A percentile compares a stretch with the other conserved stretches of the same genome.
Conservation (phyloP, 1,140 invertebrate genomes). For the Rhynchophorus ferrugineus region DNA sequence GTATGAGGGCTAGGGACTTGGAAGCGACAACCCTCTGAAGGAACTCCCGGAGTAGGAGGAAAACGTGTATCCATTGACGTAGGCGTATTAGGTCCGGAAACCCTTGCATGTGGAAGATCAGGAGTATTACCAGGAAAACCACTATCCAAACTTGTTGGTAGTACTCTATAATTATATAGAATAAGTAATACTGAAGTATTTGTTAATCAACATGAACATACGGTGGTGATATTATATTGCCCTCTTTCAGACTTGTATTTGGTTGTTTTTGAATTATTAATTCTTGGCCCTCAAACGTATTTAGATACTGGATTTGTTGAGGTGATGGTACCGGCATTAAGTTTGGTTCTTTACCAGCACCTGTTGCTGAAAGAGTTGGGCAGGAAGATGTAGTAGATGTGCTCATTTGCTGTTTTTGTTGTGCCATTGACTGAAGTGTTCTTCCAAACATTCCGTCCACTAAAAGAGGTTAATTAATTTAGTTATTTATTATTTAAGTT, state of each 20-base stretch:
- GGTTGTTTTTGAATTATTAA: slow-evolving; percentile 94
- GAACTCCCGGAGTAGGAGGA: slow-evolving; percentile 37
- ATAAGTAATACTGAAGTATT: neutral
- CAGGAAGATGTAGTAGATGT: slow-evolving; percentile 37
- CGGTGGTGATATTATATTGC: slow-evolving; percentile 41
- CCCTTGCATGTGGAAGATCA: slow-evolving; percentile 35
- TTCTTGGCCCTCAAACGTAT: slow-evolving; percentile 93
- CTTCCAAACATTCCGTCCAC: slow-evolving; percentile 74
- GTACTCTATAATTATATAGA: slow-evolving; percentile 29
- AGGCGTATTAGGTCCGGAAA: slow-evolving; percentile 44
- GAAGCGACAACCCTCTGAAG: slow-evolving; percentile 40
- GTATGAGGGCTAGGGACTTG: slow-evolving; percentile 45
- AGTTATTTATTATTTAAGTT: too few species aligned
- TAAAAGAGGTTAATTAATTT: too few species aligned
- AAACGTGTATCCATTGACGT: slow-evolving; percentile 42
- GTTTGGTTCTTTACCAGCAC: slow-evolving; percentile 65
- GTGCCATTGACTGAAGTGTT: slow-evolving; percentile 68
- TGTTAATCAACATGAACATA: slow-evolving; percentile 28
- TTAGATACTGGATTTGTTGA: slow-evolving; percentile 92
- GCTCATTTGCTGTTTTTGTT: slow-evolving; percentile 59
- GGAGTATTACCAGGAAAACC: slow-evolving; percentile 33
- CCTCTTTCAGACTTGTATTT: slow-evolving; percentile 72
- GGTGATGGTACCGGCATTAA: slow-evolving; percentile 93
- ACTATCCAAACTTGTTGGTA: slow-evolving; percentile 38
- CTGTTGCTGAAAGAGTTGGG: slow-evolving; percentile 38